These are phyloP conservation scores for Drusus annulatus DNA, from an alignment of 1,140 invertebrate genomes.

Conservation along the genomic window DNA sequence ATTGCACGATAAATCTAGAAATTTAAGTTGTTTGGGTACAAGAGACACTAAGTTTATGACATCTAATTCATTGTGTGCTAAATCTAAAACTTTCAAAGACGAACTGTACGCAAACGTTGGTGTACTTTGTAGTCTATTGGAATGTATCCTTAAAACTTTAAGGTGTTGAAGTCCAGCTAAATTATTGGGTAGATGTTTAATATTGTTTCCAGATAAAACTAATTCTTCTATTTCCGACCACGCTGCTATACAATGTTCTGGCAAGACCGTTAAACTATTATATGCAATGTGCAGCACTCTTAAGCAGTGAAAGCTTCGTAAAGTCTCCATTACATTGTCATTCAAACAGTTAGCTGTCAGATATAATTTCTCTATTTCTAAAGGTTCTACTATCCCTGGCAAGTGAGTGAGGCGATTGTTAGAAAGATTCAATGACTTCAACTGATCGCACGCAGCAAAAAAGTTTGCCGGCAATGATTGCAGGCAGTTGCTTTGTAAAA, in stretches of 20 bases:
- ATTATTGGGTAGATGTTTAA: constrained; percentile 83
- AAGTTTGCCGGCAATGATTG: constrained; percentile 82
- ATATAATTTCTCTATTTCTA: constrained; percentile 81
- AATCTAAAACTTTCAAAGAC: constrained; percentile 84
- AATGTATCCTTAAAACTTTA: constrained; percentile 84
- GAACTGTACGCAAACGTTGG: constrained; percentile 83
- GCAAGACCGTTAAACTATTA: constrained; percentile 81
- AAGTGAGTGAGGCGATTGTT: constrained; percentile 83
- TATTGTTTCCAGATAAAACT: constrained; percentile 86
- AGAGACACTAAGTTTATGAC: constrained; percentile 82
- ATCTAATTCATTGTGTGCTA: constrained; percentile 88
- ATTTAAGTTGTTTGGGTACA: constrained; percentile 86
- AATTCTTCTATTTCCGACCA: constrained; percentile 87
- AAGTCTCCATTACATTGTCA: constrained; percentile 79
- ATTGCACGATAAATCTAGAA: constrained; percentile 89
- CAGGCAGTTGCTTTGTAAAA: constrained; percentile 84
- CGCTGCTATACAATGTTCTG: constrained; percentile 81
- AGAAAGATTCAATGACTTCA: constrained; percentile 83
- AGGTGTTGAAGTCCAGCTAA: constrained; percentile 81
- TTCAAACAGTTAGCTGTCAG: constrained; percentile 85
- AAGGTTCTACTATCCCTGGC: constrained; percentile 73
- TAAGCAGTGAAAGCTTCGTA: constrained; percentile 78
- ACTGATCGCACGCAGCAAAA: constrained; percentile 79
- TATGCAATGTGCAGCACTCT: constrained; percentile 84
- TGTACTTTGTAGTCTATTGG: constrained; percentile 82